A percentile compares a stretch with the other conserved stretches of the same genome.
Conservation (phyloP, 2,113 vertebrate species). For the Sclerurus mexicanus region DNA sequence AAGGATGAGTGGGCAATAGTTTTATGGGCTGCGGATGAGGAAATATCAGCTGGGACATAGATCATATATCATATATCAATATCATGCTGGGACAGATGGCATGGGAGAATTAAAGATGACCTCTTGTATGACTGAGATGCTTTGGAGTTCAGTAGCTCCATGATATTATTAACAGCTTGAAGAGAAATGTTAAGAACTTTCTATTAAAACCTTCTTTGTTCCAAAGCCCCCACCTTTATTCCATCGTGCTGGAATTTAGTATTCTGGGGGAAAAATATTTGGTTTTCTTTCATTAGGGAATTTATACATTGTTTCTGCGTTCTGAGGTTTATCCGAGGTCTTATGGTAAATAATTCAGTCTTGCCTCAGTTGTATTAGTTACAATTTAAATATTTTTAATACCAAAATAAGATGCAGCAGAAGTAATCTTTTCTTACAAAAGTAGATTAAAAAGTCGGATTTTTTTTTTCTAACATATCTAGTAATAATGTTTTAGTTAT, state of each 20-base stretch:
- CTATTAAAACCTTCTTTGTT: background rate
- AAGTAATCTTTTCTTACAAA: background rate
- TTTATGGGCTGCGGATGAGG: background rate
- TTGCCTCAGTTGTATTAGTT: background rate
- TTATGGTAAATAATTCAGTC: slow-evolving; percentile 18
- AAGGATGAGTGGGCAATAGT: background rate
- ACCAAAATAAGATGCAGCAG: background rate
- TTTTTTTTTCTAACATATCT: background rate
- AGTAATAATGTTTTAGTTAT: background rate
- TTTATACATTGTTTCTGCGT: background rate
- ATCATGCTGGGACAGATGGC: background rate
- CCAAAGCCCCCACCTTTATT: background rate
- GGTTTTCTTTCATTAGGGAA: background rate
- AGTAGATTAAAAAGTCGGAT: background rate
- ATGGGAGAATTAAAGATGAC: background rate
- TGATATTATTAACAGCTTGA: background rate
- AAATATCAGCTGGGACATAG: background rate
- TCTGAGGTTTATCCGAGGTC: slow-evolving; percentile 15
- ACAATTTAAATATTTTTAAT: slow-evolving; percentile 20
- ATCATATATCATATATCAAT: too few species aligned
- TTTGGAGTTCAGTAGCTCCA: background rate
- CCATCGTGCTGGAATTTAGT: background rate
- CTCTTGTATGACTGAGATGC: background rate
- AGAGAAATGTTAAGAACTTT: background rate
- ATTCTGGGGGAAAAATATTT: background rate